These are phyloP conservation scores for Euura saliciscinereae DNA, from an alignment of 1,140 invertebrate genomes.

Conservation along the genomic window DNA sequence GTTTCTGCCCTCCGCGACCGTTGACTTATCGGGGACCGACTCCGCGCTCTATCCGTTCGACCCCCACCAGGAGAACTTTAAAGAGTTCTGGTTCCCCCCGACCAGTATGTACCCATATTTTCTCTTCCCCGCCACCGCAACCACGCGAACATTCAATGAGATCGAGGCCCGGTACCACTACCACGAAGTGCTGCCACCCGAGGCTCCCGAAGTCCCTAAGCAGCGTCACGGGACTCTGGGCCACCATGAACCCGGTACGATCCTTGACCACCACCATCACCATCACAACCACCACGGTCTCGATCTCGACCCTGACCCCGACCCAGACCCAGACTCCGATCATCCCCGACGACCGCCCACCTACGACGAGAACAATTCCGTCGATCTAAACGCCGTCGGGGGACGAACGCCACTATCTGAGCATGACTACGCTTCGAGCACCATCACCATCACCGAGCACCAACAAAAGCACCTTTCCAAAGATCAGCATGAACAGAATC, in stretches of 20 bases:
- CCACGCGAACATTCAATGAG: conserved; percentile 43
- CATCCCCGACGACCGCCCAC: conserved; percentile 18
- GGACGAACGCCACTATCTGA: conserved; percentile 37
- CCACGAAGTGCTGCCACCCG: conserved; percentile 37
- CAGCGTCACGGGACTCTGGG: conserved; percentile 22
- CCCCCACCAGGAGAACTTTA: conserved; percentile 58
- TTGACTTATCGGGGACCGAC: conserved; percentile 63
- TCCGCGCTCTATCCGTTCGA: conserved; percentile 63
- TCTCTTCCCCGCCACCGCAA: conserved; percentile 58
- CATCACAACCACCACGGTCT: conserved; percentile 39
- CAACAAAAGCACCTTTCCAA: conserved; percentile 43
- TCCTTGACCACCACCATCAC: conserved; percentile 37
- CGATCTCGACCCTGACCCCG: conserved; percentile 41
- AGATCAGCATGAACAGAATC: conserved; percentile 44
- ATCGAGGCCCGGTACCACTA: conserved; percentile 31
- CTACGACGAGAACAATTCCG: conserved; percentile 24
- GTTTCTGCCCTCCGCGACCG: conserved; percentile 59
- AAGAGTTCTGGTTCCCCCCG: conserved; percentile 61
- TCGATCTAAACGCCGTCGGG: conserved; percentile 28
- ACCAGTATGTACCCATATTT: conserved; percentile 65
- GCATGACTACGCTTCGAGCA: conserved; percentile 49
- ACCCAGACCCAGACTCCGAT: conserved; percentile 33
- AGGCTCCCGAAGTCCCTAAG: conserved; percentile 26
- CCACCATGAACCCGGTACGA: conserved; percentile 37
- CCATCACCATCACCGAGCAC: conserved; percentile 42